phyloP scores from a whole-genome alignment of 2,888 invertebrate species.

The Lycophotia porphyrea region DNA sequence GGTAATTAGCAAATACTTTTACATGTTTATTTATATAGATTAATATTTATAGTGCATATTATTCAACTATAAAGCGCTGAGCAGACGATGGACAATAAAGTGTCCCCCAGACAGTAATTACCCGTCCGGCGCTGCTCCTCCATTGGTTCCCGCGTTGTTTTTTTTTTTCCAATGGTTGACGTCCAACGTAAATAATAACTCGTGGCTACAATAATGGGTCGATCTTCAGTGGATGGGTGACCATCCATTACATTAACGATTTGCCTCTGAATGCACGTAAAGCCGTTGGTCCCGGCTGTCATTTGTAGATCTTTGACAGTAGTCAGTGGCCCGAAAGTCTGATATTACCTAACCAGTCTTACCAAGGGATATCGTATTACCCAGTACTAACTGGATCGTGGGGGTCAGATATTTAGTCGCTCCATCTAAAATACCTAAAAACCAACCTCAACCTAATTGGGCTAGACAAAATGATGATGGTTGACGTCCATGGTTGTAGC shows the following conservation, averaged over 20 bases:
- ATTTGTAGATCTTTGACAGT: neutral
- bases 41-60: neutral
- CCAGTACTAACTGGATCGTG: neutral
- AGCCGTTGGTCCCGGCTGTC: neutral
- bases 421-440: neutral
- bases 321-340: neutral
- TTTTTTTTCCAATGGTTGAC: neutral
- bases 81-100: neutral
- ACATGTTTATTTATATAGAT: neutral
- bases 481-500: neutral
- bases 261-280: neutral
- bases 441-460: neutral
- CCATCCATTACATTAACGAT: neutral
- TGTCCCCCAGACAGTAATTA: neutral
- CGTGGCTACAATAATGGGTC: neutral
- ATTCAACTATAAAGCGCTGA: neutral
- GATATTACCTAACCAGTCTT: neutral
- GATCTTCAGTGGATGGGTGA: neutral
- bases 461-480: neutral
- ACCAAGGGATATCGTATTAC: neutral
- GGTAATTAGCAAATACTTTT: constrained; percentile 8
- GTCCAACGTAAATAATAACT: neutral
- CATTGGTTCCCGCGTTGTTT: neutral
- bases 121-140: neutral
- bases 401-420: neutral